Conservation (phyloP, 92 coral and sea anemone genomes). For the Palythoa grandis region DNA sequence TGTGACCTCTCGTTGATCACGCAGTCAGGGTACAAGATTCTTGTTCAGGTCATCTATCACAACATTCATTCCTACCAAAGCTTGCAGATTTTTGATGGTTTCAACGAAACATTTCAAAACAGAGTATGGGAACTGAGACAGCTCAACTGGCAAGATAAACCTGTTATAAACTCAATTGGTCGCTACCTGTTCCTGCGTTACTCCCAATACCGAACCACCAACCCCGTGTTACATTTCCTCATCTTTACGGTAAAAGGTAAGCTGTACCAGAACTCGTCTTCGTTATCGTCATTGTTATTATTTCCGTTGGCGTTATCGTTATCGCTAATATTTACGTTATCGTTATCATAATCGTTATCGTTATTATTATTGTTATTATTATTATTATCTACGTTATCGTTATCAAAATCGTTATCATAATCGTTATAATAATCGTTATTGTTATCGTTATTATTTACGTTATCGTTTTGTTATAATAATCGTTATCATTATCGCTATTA, state of each 20-base stretch:
- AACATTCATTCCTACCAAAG: not conserved
- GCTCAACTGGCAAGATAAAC: constrained; percentile 40
- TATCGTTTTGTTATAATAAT: not conserved
- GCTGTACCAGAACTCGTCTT: not conserved
- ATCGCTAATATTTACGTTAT: not conserved
- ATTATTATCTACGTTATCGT: no score
- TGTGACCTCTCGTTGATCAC: constrained; percentile 58
- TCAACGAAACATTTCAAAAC: not conserved
- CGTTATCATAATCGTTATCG: not conserved
- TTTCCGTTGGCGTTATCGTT: no score
- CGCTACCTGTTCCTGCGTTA: constrained; percentile 37
- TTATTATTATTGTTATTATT: not conserved
- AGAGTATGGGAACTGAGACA: constrained; percentile 41
- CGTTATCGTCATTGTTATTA: no score
- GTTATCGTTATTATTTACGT: not conserved
- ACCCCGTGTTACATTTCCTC: constrained; percentile 28
- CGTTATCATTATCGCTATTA: not conserved
- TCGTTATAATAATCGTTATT: no score
- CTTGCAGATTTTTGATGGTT: constrained; percentile 49
- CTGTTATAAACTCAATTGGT: constrained; percentile 44
- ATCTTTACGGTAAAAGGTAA: constrained; percentile 66
- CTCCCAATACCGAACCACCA: not conserved
- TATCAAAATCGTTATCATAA: not conserved
- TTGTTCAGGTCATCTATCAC: constrained; percentile 48
- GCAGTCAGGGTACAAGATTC: constrained; percentile 51